Evolutionary conservation across 2,888 invertebrate species (phyloP).

Genomic region (Acheta domesticus): DNA sequence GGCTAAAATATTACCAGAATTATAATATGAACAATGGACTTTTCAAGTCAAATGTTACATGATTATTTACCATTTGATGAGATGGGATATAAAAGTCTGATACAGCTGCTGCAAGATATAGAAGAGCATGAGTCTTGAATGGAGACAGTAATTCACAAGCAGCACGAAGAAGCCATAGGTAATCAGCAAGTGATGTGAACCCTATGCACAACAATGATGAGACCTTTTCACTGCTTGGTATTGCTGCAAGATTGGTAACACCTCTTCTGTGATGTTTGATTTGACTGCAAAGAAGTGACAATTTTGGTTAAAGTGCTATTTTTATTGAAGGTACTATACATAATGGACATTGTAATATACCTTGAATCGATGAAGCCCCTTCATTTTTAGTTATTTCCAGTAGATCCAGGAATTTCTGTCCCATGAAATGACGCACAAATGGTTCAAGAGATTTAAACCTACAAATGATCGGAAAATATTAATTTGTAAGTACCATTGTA

Average conservation of each 20-base stretch:
- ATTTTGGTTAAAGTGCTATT: neutral
- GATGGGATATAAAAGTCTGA: conserved; percentile 98
- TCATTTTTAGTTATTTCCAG: conserved; percentile 63
- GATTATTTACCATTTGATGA: conserved; percentile 74
- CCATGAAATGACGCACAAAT: conserved; percentile 81
- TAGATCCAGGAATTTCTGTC: conserved; percentile 76
- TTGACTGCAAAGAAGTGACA: conserved; percentile 54
- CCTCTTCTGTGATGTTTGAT: conserved; percentile 66
- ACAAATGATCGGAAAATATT: conserved; percentile 47
- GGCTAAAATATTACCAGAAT: conserved; percentile 29
- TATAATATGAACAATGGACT: neutral
- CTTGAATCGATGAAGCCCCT: conserved; percentile 63
- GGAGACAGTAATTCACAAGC: conserved; percentile 72
- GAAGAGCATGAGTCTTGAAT: conserved; percentile 64
- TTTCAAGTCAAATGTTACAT: neutral
- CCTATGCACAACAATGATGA: conserved; percentile 70
- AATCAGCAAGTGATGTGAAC: conserved; percentile 85
- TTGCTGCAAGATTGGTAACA: conserved; percentile 66
- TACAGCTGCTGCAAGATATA: conserved; percentile 98
- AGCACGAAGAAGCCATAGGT: conserved; percentile 84
- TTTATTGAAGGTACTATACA: neutral
- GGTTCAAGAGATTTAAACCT: conserved; percentile 87
- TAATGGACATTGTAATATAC: conserved; percentile 44
- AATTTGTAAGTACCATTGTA: neutral
- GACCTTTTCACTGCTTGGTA: conserved; percentile 78